Base-by-base conservation (phyloP, 1,140 invertebrate species). In the Bombus consobrinus region DNA sequence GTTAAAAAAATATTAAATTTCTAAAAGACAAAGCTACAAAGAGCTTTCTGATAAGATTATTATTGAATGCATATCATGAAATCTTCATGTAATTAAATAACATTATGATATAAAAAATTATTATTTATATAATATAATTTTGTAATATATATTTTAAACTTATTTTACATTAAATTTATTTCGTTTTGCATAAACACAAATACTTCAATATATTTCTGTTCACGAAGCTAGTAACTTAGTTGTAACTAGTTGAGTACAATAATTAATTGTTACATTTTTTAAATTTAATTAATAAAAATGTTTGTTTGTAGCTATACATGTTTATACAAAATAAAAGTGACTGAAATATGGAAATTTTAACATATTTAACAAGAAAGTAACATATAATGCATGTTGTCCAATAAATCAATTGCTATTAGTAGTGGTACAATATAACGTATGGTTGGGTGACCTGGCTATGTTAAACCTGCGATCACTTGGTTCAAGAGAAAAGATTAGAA, bases 401-500 rank as follows among this genome's bases (percentile, higher is more conserved):
- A 25, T 53, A 53, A 69, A 69, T 69, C 64, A 69, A 34, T 25
- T 53, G 43, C 41, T 69, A 34, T 64, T 78, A 22, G 76, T 76
- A 78, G 57, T 62, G 57, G 41, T 74, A 43, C 32, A 47, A 62
- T n/a, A 22, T 73, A 43, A 73, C 69, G 25, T 22, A 77, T 64
- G n/a, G 64, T 83, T 66, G 64, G 77, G 82, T 83, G 74, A 59
- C 47, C 82, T 71, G 62, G 74, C 82, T 83, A 68, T 83, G 81
- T 83, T 74, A 74, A 76, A 77, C 28, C 43, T 77, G 37, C 69
- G n/a, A 41, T 78, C n/a, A 78, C 75, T 78, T 41, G 74, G 37
- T 78, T 43, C 57, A 81, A 81, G 59, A 74, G 59, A 68, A 80
- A 47, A 85, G 84, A 81, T 85, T 85, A 85, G 78, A 85, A 85